phyloP scores from a whole-genome alignment of 2,797 vertebrate species.

The Oceanodroma leucorhoa region DNA sequence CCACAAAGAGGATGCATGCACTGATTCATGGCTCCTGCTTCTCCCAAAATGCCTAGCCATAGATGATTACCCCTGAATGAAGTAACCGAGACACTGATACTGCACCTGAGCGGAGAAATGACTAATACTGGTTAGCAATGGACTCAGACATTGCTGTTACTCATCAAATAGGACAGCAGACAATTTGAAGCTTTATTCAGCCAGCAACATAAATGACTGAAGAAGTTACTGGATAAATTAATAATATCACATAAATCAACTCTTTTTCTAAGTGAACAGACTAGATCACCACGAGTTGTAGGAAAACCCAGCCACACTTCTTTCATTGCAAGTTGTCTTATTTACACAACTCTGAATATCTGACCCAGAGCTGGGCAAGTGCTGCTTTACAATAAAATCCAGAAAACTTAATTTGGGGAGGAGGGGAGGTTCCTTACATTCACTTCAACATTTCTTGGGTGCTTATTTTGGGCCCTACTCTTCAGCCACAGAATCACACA shows the following conservation, averaged over 20 bases:
- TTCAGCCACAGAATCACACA: not conserved
- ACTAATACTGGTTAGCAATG: not conserved
- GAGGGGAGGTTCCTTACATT: accelerated
- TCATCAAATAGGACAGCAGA: not conserved
- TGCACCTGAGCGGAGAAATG: not conserved
- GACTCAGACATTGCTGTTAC: not conserved
- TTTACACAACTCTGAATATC: not conserved
- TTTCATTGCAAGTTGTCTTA: not conserved
- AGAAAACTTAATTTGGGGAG: not conserved
- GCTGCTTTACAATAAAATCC: not conserved
- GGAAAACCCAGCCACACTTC: not conserved
- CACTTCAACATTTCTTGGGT: not conserved
- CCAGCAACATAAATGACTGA: not conserved
- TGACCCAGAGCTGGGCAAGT: not conserved
- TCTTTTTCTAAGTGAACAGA: not conserved
- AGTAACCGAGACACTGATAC: not conserved
- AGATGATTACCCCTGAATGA: not conserved
- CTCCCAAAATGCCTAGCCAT: not conserved
- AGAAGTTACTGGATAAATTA: not conserved
- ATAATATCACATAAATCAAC: not conserved
- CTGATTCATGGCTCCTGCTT: not conserved
- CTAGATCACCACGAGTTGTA: not conserved
- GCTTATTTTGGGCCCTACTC: not conserved
- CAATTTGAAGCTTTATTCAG: slow-evolving; percentile 11
- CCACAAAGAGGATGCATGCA: not conserved